Conservation (phyloP, 2,888 invertebrate genomes). For the Ptychoptera contaminata region DNA sequence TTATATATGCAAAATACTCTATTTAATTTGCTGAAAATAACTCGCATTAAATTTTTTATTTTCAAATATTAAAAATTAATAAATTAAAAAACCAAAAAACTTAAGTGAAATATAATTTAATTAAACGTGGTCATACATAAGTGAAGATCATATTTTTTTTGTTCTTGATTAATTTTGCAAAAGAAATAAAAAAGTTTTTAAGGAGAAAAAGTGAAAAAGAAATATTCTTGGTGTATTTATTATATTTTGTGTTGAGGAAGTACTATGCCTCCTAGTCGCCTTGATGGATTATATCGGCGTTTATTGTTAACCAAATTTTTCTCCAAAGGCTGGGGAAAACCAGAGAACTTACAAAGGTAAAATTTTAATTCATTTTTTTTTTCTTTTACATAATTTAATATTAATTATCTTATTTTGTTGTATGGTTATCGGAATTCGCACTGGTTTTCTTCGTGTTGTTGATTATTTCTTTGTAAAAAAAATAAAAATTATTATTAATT, state of each 20-base stretch:
- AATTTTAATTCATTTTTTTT: conserved; percentile 4
- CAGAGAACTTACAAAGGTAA: conserved; percentile 76
- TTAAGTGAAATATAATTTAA: no score
- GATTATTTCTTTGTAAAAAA: no score
- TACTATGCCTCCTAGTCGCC: conserved; percentile 40
- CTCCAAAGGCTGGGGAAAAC: conserved; percentile 92
- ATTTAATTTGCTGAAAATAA: no score
- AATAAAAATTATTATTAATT: neutral
- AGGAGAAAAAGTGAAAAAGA: neutral
- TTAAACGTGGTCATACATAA: no score
- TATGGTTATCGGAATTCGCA: no score
- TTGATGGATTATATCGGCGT: conserved; percentile 72
- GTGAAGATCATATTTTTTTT: neutral
- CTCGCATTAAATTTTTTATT: no score
- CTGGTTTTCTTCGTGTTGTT: no score
- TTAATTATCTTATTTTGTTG: neutral
- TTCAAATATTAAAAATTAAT: no score
- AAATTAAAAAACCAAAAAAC: no score
- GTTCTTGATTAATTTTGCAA: neutral
- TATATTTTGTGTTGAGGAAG: neutral
- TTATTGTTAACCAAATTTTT: conserved; percentile 83
- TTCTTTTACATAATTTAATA: neutral
- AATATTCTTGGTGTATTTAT: neutral
- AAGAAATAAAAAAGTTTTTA: neutral
- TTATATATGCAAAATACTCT: no score